A percentile compares a stretch with the other conserved stretches of the same genome.
Conservation (phyloP, 2,113 vertebrate genomes). For the Xenopus tropicalis region DNA sequence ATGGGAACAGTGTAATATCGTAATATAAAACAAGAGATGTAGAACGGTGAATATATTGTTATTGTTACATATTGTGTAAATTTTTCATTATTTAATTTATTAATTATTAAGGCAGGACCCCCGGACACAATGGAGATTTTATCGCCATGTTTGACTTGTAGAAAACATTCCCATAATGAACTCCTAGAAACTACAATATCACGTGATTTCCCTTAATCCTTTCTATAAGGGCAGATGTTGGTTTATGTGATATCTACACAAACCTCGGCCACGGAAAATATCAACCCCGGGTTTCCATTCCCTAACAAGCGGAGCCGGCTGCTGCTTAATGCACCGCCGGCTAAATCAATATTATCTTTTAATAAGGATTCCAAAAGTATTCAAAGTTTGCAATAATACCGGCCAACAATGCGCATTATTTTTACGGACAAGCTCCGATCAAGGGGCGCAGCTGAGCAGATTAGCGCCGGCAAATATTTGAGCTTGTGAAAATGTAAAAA, state of each 20-base stretch:
- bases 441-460: conserved; percentile 52
- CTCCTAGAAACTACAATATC: too few species aligned
- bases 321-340: conserved; percentile 44
- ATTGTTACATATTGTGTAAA: too few species aligned
- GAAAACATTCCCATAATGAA: too few species aligned
- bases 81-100: too few species aligned
- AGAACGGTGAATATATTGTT: too few species aligned
- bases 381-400: conserved; percentile 54
- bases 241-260: background rate
- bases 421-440: conserved; percentile 51
- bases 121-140: too few species aligned
- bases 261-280: background rate
- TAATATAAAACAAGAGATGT: too few species aligned
- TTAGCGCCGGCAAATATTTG: conserved; percentile 61
- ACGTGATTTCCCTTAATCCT: too few species aligned
- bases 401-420: conserved; percentile 54
- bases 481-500: conserved; percentile 62
- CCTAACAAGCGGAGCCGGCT: too few species aligned
- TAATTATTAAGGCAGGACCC: too few species aligned
- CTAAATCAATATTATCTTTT: conserved; percentile 63
- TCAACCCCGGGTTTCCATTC: conserved; percentile 14
- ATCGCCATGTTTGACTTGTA: too few species aligned
- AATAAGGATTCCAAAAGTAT: conserved; percentile 58
- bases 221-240: background rate
- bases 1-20: too few species aligned